These are phyloP conservation scores for Pheosia gnoma DNA, from an alignment of 2,888 invertebrate genomes.

Conservation along the genomic window DNA sequence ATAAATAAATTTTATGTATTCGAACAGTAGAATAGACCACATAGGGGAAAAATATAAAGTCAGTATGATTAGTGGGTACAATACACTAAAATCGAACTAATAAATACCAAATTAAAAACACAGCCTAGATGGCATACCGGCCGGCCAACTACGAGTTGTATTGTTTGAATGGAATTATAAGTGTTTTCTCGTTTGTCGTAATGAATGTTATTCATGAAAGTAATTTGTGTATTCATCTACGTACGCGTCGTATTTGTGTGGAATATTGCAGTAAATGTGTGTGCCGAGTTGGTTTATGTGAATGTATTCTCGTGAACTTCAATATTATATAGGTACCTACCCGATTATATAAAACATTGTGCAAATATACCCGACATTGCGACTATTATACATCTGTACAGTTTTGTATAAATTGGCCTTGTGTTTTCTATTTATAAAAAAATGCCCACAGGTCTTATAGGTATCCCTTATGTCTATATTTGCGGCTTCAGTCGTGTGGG, in stretches of 20 bases:
- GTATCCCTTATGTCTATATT: neutral
- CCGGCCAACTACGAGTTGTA: neutral
- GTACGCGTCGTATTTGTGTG: neutral
- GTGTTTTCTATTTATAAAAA: neutral
- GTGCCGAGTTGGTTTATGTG: neutral
- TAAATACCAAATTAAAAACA: neutral
- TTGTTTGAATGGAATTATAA: conserved; percentile 17
- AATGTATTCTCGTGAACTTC: neutral
- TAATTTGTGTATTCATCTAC: conserved; percentile 7
- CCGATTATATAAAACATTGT: neutral
- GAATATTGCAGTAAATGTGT: neutral
- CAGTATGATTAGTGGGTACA: neutral
- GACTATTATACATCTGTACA: neutral
- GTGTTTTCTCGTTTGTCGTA: conserved; percentile 7
- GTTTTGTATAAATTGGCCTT: neutral
- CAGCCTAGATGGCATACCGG: neutral
- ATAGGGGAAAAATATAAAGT: too few relatives aligned
- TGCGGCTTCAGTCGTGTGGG: neutral
- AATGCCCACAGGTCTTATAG: neutral
- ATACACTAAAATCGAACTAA: neutral
- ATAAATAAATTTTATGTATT: too few relatives aligned
- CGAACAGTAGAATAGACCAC: too few relatives aligned
- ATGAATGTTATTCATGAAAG: neutral
- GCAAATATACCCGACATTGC: neutral
- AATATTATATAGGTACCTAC: neutral